Evolutionary conservation across 2,888 invertebrate genomes (phyloP).

Genomic region (Marronus borbonicus): DNA sequence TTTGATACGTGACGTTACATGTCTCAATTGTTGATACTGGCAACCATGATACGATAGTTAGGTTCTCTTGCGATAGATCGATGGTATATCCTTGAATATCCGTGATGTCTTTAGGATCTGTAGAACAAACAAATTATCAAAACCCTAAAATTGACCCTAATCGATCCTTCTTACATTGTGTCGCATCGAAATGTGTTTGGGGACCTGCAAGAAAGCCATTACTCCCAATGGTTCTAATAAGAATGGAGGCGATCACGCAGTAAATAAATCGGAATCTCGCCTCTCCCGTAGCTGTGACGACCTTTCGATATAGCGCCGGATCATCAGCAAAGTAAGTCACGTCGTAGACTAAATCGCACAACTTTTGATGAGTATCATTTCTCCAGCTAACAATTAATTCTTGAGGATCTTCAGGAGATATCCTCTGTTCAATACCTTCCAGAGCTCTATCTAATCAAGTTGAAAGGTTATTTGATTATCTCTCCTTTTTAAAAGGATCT

Average conservation of each 20-base stretch:
- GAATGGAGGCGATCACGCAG: background rate
- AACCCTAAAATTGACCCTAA: background rate
- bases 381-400: background rate
- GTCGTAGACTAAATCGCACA: background rate
- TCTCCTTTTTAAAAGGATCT: too few species aligned
- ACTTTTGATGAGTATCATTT: background rate
- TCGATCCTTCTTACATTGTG: background rate
- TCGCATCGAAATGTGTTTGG: background rate
- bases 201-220: background rate
- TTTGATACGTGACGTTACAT: background rate
- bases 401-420: slow-evolving; percentile 1
- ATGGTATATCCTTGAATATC: background rate
- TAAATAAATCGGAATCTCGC: slow-evolving; percentile 13
- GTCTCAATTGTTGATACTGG: background rate
- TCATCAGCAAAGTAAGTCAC: background rate
- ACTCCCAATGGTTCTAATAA: background rate
- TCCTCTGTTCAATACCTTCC: background rate
- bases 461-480: background rate
- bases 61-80: background rate
- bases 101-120: background rate
- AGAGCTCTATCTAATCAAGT: background rate
- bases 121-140: background rate
- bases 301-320: background rate
- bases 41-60: slow-evolving; percentile 2
- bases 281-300: background rate